Evolutionary conservation across 2,113 vertebrate genomes (phyloP), one percentile per base, ranked within the genome.

Genomic region (Thamnaconus septentrionalis): DNA sequence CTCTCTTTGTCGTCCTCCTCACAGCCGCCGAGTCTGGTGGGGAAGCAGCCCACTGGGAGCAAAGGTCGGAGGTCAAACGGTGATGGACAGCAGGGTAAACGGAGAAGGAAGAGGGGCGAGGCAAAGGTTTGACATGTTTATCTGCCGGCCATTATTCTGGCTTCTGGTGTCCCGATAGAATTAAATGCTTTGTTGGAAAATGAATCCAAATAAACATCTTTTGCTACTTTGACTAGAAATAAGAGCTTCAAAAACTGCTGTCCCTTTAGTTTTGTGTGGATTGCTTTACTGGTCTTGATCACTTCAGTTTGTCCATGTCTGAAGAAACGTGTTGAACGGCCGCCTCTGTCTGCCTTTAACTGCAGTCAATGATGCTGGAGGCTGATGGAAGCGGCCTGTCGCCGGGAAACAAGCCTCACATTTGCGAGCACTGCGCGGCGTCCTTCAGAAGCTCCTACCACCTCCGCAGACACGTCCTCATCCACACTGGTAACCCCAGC

Each of bases 381-480:
- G 90, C 87, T 59, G 96, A 97, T 59, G 94, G 94, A 82, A 89
- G 93, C 80, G 73, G 91, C 18, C 86, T 94, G 51, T 97, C 94
- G 78, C 94, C 96, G 52, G 96, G 91, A 77, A 93, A 89, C 86
- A 98, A 98, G 88, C 96, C 96, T 78, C 97, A 98, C 79, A 93
- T 98, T 85, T 99, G 97, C 59, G 96, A 98, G 63, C 96, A 98
- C 90, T 99, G 97, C 88, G 91, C 83, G 41, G 96, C 97, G 41
- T 94, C 96, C 67, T 99, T 99, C 88, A 91, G 96, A 59, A 99
- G 96, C 90, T 98, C 96, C 85, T 99, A 99, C 64, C 97, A 99
- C 88, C 91, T 99, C 55, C 96, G 96, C 76, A 91, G 97, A 70
- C 97, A 99, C 0, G 94, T 98, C 69, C 97, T 99, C 85, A 99